phyloP scores from a whole-genome alignment of 2,797 vertebrate species.

The Ptychobarbus kaznakovi region DNA sequence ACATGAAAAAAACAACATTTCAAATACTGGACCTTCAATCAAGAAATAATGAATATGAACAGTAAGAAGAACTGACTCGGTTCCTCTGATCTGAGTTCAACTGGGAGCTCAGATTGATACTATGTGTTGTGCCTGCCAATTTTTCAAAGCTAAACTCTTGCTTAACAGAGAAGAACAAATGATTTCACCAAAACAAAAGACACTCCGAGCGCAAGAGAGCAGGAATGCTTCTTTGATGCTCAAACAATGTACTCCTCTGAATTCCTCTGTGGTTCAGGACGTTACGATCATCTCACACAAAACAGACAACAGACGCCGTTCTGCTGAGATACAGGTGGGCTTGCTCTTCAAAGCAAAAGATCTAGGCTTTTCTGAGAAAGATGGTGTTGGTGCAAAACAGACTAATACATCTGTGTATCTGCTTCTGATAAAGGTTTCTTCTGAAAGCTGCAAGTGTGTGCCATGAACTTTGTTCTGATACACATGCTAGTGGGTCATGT shows the following conservation, averaged over 20 bases:
- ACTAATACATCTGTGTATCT: conserved; percentile 50
- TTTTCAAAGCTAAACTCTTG: conserved; percentile 27
- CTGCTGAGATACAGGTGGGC: conserved; percentile 26
- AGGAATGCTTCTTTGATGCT: conserved; percentile 15
- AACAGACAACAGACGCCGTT: conserved; percentile 24
- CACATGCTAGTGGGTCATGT: conserved; percentile 14
- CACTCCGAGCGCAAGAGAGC: not conserved
- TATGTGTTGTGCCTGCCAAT: not conserved
- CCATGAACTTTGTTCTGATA: conserved; percentile 32
- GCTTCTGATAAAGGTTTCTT: conserved; percentile 29
- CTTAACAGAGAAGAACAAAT: not conserved
- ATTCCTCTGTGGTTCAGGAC: conserved; percentile 21
- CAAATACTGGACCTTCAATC: not conserved
- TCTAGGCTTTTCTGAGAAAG: conserved; percentile 19
- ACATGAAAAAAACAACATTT: not conserved
- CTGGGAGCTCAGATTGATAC: not conserved
- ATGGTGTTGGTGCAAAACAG: conserved; percentile 44
- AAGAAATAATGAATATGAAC: not conserved
- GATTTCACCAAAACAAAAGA: conserved; percentile 3
- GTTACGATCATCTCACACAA: conserved; percentile 9
- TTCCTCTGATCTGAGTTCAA: not conserved
- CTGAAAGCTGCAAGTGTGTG: conserved; percentile 29
- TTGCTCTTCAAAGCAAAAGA: conserved; percentile 38
- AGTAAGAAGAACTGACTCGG: not conserved
- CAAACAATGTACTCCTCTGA: not conserved